Conservation (phyloP, 2,888 invertebrate species). For the Dryocosmus kuriphilus region DNA sequence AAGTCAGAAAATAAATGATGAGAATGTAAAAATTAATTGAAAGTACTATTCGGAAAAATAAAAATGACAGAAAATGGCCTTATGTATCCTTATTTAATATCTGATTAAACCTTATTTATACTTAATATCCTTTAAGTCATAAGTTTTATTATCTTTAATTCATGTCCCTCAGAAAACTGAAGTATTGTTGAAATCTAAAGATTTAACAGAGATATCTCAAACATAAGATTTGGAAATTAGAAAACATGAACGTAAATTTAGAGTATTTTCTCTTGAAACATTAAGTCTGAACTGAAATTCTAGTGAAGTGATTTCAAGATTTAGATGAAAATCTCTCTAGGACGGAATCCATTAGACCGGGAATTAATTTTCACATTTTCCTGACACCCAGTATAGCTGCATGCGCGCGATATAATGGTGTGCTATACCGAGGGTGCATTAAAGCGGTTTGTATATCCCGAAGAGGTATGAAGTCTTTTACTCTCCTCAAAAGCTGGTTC, state of each 20-base stretch:
- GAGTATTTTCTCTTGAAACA: background rate
- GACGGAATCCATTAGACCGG: conserved; percentile 5
- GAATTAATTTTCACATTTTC: conserved; percentile 42
- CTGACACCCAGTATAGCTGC: conserved; percentile 49
- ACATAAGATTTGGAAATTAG: background rate
- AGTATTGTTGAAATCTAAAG: too few species aligned
- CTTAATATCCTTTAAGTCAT: too few species aligned
- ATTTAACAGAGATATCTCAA: too few species aligned
- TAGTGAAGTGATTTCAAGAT: conserved; percentile 4
- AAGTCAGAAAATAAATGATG: too few species aligned
- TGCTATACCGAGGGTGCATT: conserved; percentile 59
- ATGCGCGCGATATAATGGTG: conserved; percentile 58
- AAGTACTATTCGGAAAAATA: too few species aligned
- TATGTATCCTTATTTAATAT: too few species aligned
- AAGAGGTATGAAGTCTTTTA: conserved; percentile 59
- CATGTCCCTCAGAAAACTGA: too few species aligned
- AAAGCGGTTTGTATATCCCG: conserved; percentile 59
- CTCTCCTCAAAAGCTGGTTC: conserved; percentile 58
- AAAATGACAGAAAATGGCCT: too few species aligned
- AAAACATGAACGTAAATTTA: background rate
- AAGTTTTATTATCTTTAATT: too few species aligned
- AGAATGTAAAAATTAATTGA: too few species aligned
- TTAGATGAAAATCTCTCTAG: conserved; percentile 18
- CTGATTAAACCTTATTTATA: too few species aligned
- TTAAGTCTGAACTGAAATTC: background rate